Base-by-base conservation (phyloP, 1,140 invertebrate genomes). In the Drosophila persimilis region DNA sequence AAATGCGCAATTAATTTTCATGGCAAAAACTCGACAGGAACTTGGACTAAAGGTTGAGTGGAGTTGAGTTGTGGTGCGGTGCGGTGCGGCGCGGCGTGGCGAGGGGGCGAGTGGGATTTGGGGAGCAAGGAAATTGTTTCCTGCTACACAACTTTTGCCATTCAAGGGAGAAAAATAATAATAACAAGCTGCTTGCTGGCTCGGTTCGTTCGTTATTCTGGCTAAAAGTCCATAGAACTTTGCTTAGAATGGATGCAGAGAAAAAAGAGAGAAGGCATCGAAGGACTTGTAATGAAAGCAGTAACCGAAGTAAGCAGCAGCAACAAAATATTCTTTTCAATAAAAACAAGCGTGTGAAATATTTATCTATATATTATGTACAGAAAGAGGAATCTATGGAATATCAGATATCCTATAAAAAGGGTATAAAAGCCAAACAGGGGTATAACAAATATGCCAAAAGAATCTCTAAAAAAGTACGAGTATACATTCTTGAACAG, bases 1-100 rank as follows among this genome's bases (percentile, higher is more conserved):
- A 86, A 88, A 86, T 88, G 81, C 78, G 74, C 83, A 88, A 86
- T 86, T 88, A 88, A 86, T 86, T 86, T 86, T 88, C 78, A 85
- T 80, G 80, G 62, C 43, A 64, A 80, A 39, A 79, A 76, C 80
- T 80, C 66, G 35, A 61, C 58, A 63, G 64, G 64, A 86, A 81
- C 78, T 86, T 70, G 56, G 61, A 45, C 43, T 54, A 57, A 65
- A 73, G 52, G 60, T 73, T 73, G 24, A 15, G 48, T 43, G 41
- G 70, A 24, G 45, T 54, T 56, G 43, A 6, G 51, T 17, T 53
- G 39, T 15, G 22, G 20, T 0, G 15, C 15, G 15, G 15, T 15
- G 15, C 15, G 15, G 15, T 0, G 15, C 15, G 15, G 15, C 41
- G 17, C 13, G 44, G 26, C 41, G 13, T 24, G 22, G 11, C 6